Conservation (phyloP, 2,888 invertebrate species). For the Drosophila lacicola region DNA sequence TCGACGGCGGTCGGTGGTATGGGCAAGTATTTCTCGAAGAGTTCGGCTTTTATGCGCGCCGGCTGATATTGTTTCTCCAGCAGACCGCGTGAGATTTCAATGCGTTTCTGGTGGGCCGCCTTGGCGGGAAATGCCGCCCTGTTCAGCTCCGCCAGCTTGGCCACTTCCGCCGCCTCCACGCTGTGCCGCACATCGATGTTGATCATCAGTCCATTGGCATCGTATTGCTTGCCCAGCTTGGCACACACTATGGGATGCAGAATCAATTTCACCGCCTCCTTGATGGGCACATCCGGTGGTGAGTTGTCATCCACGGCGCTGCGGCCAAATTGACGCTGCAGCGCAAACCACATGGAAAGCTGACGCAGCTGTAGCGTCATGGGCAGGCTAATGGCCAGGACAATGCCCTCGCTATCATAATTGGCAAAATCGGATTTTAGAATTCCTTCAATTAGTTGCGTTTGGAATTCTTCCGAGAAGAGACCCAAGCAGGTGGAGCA, state of each 20-base stretch:
- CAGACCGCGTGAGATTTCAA: slow-evolving; percentile 88
- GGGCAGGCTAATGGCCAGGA: slow-evolving; percentile 90
- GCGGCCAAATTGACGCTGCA: slow-evolving; percentile 87
- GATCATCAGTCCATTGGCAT: slow-evolving; percentile 86
- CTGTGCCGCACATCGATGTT: slow-evolving; percentile 85
- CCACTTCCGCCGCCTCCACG: slow-evolving; percentile 87
- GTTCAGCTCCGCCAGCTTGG: slow-evolving; percentile 83
- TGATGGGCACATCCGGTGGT: slow-evolving; percentile 87
- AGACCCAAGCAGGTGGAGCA: slow-evolving; percentile 91
- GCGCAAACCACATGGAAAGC: slow-evolving; percentile 87
- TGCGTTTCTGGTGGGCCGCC: slow-evolving; percentile 63
- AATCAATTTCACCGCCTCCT: slow-evolving; percentile 93
- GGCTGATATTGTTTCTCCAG: slow-evolving; percentile 87
- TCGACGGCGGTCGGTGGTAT: slow-evolving; percentile 86
- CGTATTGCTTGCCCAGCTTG: slow-evolving; percentile 86
- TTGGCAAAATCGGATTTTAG: slow-evolving; percentile 86
- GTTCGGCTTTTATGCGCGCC: slow-evolving; percentile 85
- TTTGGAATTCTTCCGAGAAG: slow-evolving; percentile 87
- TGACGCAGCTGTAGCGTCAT: slow-evolving; percentile 89
- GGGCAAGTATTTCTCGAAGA: slow-evolving; percentile 86
- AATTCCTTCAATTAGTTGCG: slow-evolving; percentile 86
- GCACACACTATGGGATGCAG: slow-evolving; percentile 87
- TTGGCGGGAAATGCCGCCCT: slow-evolving; percentile 70
- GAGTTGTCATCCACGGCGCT: slow-evolving; percentile 82
- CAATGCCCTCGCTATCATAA: slow-evolving; percentile 89